Evolutionary conservation across 2,888 invertebrate species (phyloP).

Genomic region (Eledone cirrhosa): DNA sequence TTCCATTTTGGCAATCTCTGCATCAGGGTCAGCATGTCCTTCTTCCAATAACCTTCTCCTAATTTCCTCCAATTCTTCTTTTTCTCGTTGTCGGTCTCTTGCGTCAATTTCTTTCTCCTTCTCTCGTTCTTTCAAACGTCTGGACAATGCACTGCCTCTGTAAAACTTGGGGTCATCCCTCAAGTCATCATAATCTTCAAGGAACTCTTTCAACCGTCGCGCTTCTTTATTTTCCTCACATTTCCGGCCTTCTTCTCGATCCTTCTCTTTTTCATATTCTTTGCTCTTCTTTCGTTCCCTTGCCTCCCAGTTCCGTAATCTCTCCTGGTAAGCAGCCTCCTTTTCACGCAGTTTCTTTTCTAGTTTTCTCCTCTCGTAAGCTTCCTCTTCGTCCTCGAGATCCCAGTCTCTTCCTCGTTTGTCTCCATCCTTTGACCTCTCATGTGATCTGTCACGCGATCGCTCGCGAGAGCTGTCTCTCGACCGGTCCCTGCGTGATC

Average conservation of each 20-base stretch:
- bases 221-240: constrained; percentile 91
- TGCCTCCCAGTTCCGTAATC: constrained; percentile 69
- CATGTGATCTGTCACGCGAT: constrained; percentile 33
- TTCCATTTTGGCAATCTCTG: constrained; percentile 71
- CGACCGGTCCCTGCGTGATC: constrained; percentile 50
- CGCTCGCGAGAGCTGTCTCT: constrained; percentile 46
- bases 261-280: constrained; percentile 88
- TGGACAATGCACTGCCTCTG: constrained; percentile 88
- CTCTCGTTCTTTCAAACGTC: constrained; percentile 89
- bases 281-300: constrained; percentile 72
- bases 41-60: constrained; percentile 75
- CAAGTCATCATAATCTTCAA: constrained; percentile 99
- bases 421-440: constrained; percentile 62
- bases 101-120: constrained; percentile 92
- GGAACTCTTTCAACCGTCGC: constrained; percentile 92
- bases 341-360: constrained; percentile 93
- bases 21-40: constrained; percentile 69
- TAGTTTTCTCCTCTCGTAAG: constrained; percentile 85
- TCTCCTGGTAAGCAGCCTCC: constrained; percentile 94
- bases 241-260: constrained; percentile 83
- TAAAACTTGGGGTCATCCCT: constrained; percentile 97
- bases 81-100: constrained; percentile 85
- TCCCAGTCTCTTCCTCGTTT: constrained; percentile 59
- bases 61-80: constrained; percentile 86
- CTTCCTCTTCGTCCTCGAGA: constrained; percentile 83